Evolutionary conservation across 2,888 invertebrate species (phyloP), one percentile per base, ranked within the genome.

Genomic region (Ectropis crepuscularia): DNA sequence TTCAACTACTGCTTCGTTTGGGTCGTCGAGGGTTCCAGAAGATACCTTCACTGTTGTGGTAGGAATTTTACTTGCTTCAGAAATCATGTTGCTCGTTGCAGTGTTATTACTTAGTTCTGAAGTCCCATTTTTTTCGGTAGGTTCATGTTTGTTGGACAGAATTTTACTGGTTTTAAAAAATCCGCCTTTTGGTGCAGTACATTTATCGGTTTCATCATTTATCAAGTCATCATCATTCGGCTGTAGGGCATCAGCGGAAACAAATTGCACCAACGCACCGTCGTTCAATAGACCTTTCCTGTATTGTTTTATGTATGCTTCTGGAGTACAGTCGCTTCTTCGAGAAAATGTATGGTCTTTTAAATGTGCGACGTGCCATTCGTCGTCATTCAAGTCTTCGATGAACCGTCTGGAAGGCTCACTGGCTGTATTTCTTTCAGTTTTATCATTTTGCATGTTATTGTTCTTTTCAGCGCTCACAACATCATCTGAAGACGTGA

Each of bases 331-430:
- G 0, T 71, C 67, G 37, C 69, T 72, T 48, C 54, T 70, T n/a
- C 72, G 70, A 43, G 70, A 72, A 9, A 81, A 76, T 38, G 78
- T 74, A 6, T 68, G 67, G 0, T 79, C 73, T 63, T 75, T 83
- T 37, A 87, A 73, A 63, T 87, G 86, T 2, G 83, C 74, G 2
- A 86, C 66, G 28, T 86, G 83, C 86, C 87, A 88, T 11, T 87
- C 79, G 7, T 74, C 61, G 28, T 85, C 82, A 6, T 78, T 65
- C 8, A 82, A 37, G 11, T 81, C 75, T 8, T 83, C 77, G 6
- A 78, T 2, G 53, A 82, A 80, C 51, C 82, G 77, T 68, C 82
- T 78, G 11, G 53, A 50, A 60, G 6, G 53, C 4, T 74, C 70
- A 10, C 70, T 69, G 16, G 64, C 54, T 10, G 16, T 28, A 63